Evolutionary conservation across 2,888 invertebrate species (phyloP).

Genomic region (Podabrus alpinus): DNA sequence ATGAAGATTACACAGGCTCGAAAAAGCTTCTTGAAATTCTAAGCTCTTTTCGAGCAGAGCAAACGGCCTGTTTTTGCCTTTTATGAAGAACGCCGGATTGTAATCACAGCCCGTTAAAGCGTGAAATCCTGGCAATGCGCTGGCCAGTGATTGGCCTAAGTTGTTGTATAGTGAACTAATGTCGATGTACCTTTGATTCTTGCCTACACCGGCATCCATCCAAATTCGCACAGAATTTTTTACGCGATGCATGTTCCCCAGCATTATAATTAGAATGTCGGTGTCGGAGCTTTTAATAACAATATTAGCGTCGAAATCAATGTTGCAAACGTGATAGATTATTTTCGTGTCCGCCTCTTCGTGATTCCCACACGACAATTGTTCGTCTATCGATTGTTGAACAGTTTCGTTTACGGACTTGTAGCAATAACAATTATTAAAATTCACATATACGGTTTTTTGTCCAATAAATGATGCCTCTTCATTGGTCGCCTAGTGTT

Average conservation of each 20-base stretch:
- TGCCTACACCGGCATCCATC: slow-evolving; percentile 33
- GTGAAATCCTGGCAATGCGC: slow-evolving; percentile 35
- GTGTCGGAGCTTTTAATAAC: slow-evolving; percentile 28
- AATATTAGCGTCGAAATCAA: slow-evolving; percentile 24
- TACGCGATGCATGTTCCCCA: slow-evolving; percentile 36
- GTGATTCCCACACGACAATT: slow-evolving; percentile 29
- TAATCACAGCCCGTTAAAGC: slow-evolving; percentile 33
- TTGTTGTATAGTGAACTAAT: slow-evolving; percentile 28
- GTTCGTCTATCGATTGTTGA: too few relatives aligned
- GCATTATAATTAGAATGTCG: slow-evolving; percentile 33
- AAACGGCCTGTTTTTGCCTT: slow-evolving; percentile 32
- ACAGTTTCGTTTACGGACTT: too few relatives aligned
- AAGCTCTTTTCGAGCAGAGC: slow-evolving; percentile 2
- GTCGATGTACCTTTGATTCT: slow-evolving; percentile 34
- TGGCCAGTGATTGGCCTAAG: slow-evolving; percentile 27
- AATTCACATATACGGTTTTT: too few relatives aligned
- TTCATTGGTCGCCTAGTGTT: too few relatives aligned
- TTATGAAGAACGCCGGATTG: slow-evolving; percentile 31
- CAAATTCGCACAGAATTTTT: slow-evolving; percentile 28
- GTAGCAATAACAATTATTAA: too few relatives aligned
- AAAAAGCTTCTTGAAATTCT: not conserved
- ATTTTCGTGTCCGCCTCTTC: slow-evolving; percentile 40
- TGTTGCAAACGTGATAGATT: slow-evolving; percentile 30
- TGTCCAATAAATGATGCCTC: too few relatives aligned
- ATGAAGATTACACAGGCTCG: too few relatives aligned